A percentile compares a stretch with the other conserved stretches of the same genome.
Evolutionary conservation across 2,797 vertebrate species (phyloP).

Genomic region (Pempheris klunzingeri): DNA sequence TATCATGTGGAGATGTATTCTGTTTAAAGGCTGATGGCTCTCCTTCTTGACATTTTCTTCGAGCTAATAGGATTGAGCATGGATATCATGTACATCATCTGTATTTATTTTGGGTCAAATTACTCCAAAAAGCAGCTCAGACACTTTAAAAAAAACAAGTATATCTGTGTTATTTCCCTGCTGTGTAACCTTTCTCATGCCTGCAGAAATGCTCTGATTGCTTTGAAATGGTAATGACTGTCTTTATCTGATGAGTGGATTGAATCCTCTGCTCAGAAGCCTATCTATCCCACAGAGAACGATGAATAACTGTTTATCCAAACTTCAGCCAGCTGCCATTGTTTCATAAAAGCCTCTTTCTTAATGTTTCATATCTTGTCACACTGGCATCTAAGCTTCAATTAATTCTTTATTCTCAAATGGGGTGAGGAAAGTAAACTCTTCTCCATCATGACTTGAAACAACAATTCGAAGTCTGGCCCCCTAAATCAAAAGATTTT

Average conservation of each 20-base stretch:
- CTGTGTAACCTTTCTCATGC: constrained; percentile 56
- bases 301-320: constrained; percentile 54
- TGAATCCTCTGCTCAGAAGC: constrained; percentile 60
- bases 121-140: constrained; percentile 24
- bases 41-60: constrained; percentile 59
- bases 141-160: constrained; percentile 24
- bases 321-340: constrained; percentile 47
- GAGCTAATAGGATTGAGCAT: constrained; percentile 37
- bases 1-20: constrained; percentile 30
- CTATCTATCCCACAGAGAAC: constrained; percentile 41
- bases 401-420: constrained; percentile 55
- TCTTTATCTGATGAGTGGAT: constrained; percentile 67
- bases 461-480: constrained; percentile 31
- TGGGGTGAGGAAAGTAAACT: constrained; percentile 14
- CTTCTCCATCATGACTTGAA: constrained; percentile 37
- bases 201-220: constrained; percentile 58
- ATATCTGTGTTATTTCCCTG: constrained; percentile 36
- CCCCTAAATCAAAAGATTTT: constrained; percentile 24
- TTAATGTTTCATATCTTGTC: constrained; percentile 41
- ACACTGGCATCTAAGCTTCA: constrained; percentile 49
- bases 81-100: constrained; percentile 40
- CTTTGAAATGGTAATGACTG: constrained; percentile 65
- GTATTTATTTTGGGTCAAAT: constrained; percentile 29
- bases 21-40: constrained; percentile 34
- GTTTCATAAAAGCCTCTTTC: constrained; percentile 50